These are phyloP conservation scores for Sarcophaga variegata DNA, from an alignment of 2,888 invertebrate genomes.

Conservation along the genomic window DNA sequence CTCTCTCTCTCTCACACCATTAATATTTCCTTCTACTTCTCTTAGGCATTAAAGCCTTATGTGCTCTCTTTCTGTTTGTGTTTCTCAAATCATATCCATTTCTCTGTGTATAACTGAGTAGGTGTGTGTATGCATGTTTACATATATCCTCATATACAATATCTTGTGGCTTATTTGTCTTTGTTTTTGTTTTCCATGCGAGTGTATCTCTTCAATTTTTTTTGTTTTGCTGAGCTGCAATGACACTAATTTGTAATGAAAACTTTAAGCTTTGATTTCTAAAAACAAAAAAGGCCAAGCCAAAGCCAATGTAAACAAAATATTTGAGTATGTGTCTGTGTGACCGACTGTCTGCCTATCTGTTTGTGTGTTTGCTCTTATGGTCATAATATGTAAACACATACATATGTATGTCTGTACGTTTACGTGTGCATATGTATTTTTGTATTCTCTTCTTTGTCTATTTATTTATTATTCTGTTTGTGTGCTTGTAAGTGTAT, in stretches of 20 bases:
- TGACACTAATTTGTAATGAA: slow-evolving; percentile 53
- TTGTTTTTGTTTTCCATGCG: too few relatives aligned
- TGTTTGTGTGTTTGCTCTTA: too few relatives aligned
- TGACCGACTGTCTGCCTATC: not conserved
- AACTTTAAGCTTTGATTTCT: slow-evolving; percentile 48
- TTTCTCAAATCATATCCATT: too few relatives aligned
- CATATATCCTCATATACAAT: not conserved
- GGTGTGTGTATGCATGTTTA: not conserved
- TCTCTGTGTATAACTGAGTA: not conserved
- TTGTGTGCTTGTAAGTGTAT: too few relatives aligned
- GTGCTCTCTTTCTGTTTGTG: too few relatives aligned
- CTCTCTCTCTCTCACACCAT: not conserved
- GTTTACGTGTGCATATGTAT: not conserved
- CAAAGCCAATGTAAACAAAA: not conserved
- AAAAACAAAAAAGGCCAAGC: slow-evolving; percentile 17
- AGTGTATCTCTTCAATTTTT: too few relatives aligned
- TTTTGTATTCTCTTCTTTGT: too few relatives aligned
- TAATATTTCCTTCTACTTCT: not conserved
- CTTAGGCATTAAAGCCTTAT: not conserved
- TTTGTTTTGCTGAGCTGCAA: not conserved
- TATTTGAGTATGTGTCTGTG: not conserved
- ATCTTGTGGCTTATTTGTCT: too few relatives aligned
- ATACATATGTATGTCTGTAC: not conserved
- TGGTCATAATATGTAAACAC: not conserved
- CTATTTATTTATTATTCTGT: too few relatives aligned